phyloP scores from a whole-genome alignment of 2,113 vertebrate species.

The Cephalopterus ornatus region DNA sequence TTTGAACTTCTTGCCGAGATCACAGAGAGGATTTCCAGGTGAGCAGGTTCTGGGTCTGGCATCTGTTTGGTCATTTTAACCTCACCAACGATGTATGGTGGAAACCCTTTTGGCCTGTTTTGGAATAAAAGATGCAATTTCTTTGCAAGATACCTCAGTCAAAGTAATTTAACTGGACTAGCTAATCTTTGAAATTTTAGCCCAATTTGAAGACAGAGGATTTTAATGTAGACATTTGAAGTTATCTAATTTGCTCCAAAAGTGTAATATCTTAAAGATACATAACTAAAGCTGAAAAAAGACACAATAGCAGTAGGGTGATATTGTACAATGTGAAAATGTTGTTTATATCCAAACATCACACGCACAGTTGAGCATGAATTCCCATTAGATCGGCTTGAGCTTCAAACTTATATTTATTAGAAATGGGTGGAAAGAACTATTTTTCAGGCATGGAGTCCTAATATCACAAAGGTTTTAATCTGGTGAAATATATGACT shows the following conservation, averaged over 20 bases:
- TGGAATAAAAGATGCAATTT: neutral
- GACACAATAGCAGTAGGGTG: neutral
- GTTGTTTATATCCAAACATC: conserved; percentile 43
- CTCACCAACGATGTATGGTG: fast-evolving
- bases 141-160: neutral
- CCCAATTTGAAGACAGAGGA: neutral
- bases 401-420: conserved; percentile 6
- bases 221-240: neutral
- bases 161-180: neutral
- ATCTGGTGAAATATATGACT: neutral
- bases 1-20: neutral
- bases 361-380: conserved; percentile 4
- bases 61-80: neutral
- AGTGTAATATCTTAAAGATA: neutral
- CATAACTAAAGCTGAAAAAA: neutral
- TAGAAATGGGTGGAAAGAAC: neutral
- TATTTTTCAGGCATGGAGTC: neutral
- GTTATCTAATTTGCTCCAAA: neutral
- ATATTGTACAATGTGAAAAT: neutral
- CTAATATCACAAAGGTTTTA: neutral
- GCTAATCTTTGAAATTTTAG: neutral
- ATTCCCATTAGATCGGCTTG: conserved; percentile 10
- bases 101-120: neutral
- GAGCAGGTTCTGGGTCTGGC: neutral
- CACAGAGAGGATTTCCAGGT: neutral